Percentiles rank a stretch among this genome's conserved stretches.
phyloP scores from a whole-genome alignment of 2,113 vertebrate genomes.

The Choloepus hoffmanni region DNA sequence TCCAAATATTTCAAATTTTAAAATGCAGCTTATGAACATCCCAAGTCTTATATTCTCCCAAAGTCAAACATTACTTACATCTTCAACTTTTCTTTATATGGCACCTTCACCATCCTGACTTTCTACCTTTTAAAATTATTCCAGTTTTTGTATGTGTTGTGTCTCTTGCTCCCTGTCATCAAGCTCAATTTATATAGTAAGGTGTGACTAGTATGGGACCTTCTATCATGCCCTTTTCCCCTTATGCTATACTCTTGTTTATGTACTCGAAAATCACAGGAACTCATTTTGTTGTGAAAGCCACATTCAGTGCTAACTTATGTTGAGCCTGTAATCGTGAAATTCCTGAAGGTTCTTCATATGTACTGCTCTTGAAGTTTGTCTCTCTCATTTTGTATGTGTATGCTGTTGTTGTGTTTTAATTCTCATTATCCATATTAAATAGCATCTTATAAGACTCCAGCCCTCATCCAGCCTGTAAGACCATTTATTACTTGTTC shows the following conservation, averaged over 20 bases:
- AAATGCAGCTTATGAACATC: not conserved
- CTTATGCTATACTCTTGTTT: not conserved
- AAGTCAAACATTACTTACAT: not conserved
- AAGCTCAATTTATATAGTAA: not conserved
- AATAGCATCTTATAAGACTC: not conserved
- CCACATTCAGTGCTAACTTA: not conserved
- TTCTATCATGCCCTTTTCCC: not conserved
- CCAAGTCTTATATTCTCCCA: not conserved
- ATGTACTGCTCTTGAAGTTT: not conserved
- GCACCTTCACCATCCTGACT: not conserved
- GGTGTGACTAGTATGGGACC: not conserved
- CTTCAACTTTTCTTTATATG: not conserved
- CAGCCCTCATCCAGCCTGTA: not conserved
- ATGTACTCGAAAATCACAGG: not conserved
- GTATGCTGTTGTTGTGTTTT: not conserved
- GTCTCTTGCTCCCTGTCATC: not conserved
- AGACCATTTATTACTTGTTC: not conserved
- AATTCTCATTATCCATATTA: not conserved
- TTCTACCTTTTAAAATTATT: not conserved
- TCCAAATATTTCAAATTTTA: not conserved
- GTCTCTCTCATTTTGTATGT: not conserved
- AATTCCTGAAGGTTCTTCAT: not conserved
- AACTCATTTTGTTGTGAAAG: constrained; percentile 2
- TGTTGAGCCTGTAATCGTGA: not conserved
- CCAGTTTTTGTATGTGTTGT: not conserved